phyloP scores from a whole-genome alignment of 2,797 vertebrate species.

The Gila robusta region DNA sequence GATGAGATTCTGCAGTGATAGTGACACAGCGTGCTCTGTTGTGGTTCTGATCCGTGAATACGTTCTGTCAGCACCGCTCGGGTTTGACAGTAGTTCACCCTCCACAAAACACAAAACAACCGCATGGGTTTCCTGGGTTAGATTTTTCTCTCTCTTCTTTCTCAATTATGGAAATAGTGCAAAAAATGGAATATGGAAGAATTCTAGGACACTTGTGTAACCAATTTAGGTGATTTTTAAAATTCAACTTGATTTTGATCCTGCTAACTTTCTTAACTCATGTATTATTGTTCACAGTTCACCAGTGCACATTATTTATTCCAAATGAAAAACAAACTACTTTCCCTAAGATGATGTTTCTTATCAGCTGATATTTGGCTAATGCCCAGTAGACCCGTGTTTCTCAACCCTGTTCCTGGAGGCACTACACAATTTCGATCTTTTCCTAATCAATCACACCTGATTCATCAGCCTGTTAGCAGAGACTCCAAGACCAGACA shows the following conservation, averaged over 20 bases:
- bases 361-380: not conserved
- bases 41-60: constrained; percentile 36
- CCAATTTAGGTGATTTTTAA: not conserved
- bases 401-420: not conserved
- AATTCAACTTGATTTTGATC: not conserved
- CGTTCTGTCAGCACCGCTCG: not conserved
- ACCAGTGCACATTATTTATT: not conserved
- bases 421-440: not conserved
- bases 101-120: constrained; percentile 19
- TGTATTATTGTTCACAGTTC: not conserved
- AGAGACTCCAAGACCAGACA: not conserved
- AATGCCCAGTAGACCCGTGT: not conserved
- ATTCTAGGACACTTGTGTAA: not conserved
- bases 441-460: not conserved
- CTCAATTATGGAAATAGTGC: constrained; percentile 1
- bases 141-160: not conserved
- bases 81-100: constrained; percentile 32
- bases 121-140: constrained; percentile 2
- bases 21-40: constrained; percentile 34
- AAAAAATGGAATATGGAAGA: not conserved
- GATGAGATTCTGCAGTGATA: constrained; percentile 39
- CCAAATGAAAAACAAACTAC: not conserved
- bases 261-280: not conserved
- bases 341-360: not conserved
- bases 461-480: not conserved